Evolutionary conservation across 2,113 vertebrate genomes (phyloP).

Genomic region (Tylochromis polylepis): DNA sequence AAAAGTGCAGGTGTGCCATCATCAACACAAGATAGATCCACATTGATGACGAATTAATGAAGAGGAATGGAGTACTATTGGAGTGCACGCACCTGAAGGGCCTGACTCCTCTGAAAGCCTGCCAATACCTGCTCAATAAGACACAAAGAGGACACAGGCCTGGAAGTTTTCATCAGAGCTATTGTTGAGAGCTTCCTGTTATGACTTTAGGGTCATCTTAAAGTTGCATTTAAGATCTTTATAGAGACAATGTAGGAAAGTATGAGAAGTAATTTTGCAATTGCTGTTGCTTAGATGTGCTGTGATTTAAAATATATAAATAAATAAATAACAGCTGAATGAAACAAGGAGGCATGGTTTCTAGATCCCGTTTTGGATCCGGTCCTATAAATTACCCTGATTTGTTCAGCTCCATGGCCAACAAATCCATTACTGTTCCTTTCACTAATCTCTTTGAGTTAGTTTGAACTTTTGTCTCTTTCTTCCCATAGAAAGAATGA

Average conservation of each 20-base stretch:
- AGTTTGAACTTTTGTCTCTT: neutral
- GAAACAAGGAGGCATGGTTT: neutral
- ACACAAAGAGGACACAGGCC: conserved; percentile 33
- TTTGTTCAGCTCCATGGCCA: neutral
- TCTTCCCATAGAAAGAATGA: neutral
- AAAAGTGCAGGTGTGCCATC: conserved; percentile 77
- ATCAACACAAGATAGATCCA: conserved; percentile 78
- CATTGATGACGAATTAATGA: conserved; percentile 62
- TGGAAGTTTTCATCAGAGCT: conserved; percentile 11
- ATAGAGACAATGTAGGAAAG: neutral
- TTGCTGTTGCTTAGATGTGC: neutral
- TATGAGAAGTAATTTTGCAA: neutral
- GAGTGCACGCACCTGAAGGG: conserved; percentile 42
- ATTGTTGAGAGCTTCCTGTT: conserved; percentile 24
- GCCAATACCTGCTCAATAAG: conserved; percentile 61
- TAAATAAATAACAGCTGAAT: neutral
- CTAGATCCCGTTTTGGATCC: neutral
- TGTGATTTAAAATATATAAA: neutral
- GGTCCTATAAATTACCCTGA: neutral
- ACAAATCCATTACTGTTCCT: neutral
- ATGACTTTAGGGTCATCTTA: neutral
- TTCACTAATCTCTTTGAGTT: neutral
- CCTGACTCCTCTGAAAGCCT: conserved; percentile 27
- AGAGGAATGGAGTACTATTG: conserved; percentile 50
- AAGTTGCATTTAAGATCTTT: neutral